A percentile compares a stretch with the other conserved stretches of the same genome.
Evolutionary conservation across 2,113 vertebrate species (phyloP).

Genomic region (Pipra filicauda): DNA sequence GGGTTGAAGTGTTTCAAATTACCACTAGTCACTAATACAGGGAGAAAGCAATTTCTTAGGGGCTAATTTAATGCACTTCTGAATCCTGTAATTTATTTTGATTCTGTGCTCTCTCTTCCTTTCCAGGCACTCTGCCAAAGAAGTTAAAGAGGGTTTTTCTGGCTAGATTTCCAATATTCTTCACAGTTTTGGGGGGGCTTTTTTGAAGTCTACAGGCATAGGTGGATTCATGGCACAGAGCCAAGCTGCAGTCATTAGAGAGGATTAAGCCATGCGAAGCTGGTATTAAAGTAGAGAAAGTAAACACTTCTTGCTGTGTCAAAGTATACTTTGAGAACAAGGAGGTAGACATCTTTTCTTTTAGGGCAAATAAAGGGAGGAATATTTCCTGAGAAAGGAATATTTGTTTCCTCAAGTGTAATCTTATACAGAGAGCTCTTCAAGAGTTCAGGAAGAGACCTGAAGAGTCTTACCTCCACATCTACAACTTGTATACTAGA

Average conservation of each 20-base stretch:
- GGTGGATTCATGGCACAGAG: not conserved
- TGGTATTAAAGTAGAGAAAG: not conserved
- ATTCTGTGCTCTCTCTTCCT: slow-evolving; percentile 38
- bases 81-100: slow-evolving; percentile 62
- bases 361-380: not conserved
- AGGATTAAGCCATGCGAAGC: not conserved
- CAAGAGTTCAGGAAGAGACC: not conserved
- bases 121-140: slow-evolving; percentile 46
- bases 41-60: slow-evolving; percentile 53
- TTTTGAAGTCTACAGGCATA: not conserved
- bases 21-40: slow-evolving; percentile 25
- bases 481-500: not conserved
- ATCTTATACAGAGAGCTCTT: not conserved
- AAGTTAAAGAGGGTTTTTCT: slow-evolving; percentile 31
- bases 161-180: slow-evolving; percentile 28
- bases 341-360: not conserved
- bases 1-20: slow-evolving; percentile 23
- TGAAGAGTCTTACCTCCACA: not conserved
- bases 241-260: not conserved
- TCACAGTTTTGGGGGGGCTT: not conserved
- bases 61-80: slow-evolving; percentile 49
- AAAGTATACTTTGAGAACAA: not conserved
- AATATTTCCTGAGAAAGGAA: not conserved
- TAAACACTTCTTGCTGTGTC: not conserved
- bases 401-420: not conserved